phyloP scores from a whole-genome alignment of 2,888 invertebrate genomes.

The Drosophila ochracea region DNA sequence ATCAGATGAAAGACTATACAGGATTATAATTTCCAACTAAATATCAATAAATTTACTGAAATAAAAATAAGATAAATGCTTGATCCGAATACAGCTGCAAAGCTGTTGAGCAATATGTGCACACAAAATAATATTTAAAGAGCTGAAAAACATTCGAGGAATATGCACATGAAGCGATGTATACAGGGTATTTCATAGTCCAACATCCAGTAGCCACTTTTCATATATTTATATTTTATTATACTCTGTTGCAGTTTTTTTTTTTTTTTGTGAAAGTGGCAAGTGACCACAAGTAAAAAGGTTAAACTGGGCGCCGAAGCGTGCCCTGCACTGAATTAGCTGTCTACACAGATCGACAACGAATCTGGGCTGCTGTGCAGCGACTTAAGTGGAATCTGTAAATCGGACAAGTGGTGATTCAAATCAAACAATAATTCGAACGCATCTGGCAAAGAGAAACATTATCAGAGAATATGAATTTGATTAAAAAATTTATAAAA shows the following conservation, averaged over 20 bases:
- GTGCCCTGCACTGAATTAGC: slow-evolving; percentile 55
- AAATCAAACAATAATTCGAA: slow-evolving; percentile 26
- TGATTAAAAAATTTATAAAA: slow-evolving; percentile 8
- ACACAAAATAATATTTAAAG: neutral
- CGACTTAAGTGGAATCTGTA: slow-evolving; percentile 24
- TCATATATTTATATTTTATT: slow-evolving; percentile 34
- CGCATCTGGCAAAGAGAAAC: slow-evolving; percentile 13
- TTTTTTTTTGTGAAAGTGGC: slow-evolving; percentile 78
- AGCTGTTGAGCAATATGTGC: neutral
- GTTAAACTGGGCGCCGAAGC: slow-evolving; percentile 73
- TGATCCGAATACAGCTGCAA: neutral
- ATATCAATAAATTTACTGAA: neutral
- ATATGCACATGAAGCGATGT: neutral
- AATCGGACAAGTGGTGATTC: slow-evolving; percentile 27
- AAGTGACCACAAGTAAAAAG: slow-evolving; percentile 69
- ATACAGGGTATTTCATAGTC: slow-evolving; percentile 29
- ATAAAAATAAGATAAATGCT: neutral
- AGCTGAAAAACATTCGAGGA: neutral
- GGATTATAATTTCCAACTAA: neutral
- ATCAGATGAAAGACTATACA: neutral
- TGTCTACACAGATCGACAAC: slow-evolving; percentile 2
- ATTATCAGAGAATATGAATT: slow-evolving; percentile 13
- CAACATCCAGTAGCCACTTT: neutral
- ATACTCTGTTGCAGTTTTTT: slow-evolving; percentile 12
- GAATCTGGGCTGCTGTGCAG: slow-evolving; percentile 30